These are phyloP conservation scores for Prietella phreatophila DNA, from an alignment of 2,113 vertebrate species.

Conservation along the genomic window DNA sequence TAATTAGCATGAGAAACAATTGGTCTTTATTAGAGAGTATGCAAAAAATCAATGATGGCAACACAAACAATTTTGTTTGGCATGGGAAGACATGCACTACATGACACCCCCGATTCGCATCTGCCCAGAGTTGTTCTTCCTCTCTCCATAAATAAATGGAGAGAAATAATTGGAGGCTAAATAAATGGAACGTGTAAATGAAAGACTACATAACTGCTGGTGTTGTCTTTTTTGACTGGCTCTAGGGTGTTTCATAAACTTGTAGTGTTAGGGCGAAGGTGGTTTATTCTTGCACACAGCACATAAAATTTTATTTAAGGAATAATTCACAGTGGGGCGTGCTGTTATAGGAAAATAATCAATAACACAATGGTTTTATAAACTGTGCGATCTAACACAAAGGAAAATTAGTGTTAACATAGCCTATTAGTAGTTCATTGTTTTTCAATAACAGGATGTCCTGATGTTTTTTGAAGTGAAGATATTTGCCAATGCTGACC, in stretches of 20 bases:
- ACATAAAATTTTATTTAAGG: background rate
- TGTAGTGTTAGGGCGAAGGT: background rate
- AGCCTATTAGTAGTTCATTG: background rate
- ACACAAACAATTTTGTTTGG: background rate
- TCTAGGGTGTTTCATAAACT: background rate
- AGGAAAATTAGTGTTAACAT: background rate
- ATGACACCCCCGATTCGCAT: slow-evolving; percentile 1
- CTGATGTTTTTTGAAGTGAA: background rate
- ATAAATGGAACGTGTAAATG: background rate
- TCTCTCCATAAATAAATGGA: background rate
- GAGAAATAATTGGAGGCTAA: too few species aligned
- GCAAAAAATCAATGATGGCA: slow-evolving; percentile 12
- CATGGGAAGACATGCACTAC: background rate
- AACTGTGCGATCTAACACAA: background rate
- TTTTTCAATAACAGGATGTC: background rate
- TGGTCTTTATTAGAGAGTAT: background rate
- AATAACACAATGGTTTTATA: background rate
- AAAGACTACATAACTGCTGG: background rate
- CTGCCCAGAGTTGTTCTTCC: background rate
- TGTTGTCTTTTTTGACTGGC: background rate
- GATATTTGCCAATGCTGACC: background rate
- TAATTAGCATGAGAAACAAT: background rate
- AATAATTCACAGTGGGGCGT: background rate
- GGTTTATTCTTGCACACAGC: background rate
- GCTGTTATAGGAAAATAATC: background rate